Evolutionary conservation across 2,797 vertebrate species (phyloP), one percentile per base, ranked within the genome.

Genomic region (Sebastes goodei): DNA sequence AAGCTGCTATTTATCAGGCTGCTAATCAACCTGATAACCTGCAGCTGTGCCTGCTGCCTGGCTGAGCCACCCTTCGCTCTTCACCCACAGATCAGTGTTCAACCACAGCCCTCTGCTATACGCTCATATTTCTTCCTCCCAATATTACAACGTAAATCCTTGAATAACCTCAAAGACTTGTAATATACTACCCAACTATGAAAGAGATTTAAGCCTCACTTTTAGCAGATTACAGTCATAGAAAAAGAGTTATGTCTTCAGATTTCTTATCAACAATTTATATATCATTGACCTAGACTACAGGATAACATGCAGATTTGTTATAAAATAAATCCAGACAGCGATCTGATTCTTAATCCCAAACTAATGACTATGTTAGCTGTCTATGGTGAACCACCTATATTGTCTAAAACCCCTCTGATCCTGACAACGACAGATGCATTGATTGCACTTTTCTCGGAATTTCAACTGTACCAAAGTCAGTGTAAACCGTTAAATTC

Each of bases 11-110:
- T 85, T 85, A 87, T 93, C 90, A 88, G 87, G 66, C 74, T 86
- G 74, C 83, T 89, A 86, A 93, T 92, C 91, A 91, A 85, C 81
- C 81, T 82, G 90, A 85, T 89, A 89, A 90, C 90, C 82, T 83
- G 88, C 82, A 90, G 85, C 83, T 90, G 80, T 76, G 81, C 74
- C 71, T 84, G 71, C 76, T 82, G 79, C 86, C 76, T 79, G 80
- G 53, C 78, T 80, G 80, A 83, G 71, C 74, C 63, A 77, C 64
- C 71, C 30, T 68, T 83, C 81, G 76, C 61, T 87, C 78, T 56
- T 83, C 74, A 77, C 72, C 3, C 49, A 68, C 3, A 38, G 64
- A 61, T 23, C 76, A 46, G 30, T 20, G 71, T 85, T 75, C 60
- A 74, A 69, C 63, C 53, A 61, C 61, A 78, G 74, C 64, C 71